Conservation (phyloP, 2,888 invertebrate genomes). For the Hypercompe scribonia region DNA sequence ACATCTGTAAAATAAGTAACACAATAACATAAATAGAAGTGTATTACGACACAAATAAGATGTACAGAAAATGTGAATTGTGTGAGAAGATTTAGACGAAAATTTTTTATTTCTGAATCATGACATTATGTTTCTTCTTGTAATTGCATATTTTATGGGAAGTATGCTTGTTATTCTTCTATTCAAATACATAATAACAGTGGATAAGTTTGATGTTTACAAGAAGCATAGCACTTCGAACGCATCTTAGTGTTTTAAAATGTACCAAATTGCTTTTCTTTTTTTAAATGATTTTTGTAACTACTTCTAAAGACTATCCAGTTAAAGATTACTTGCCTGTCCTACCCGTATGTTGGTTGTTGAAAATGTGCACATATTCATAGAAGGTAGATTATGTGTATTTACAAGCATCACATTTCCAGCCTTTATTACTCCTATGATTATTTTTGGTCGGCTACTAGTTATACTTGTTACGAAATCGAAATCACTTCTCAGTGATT, state of each 20-base stretch:
- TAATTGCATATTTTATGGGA: background rate
- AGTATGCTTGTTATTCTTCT: background rate
- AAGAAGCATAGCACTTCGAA: no score
- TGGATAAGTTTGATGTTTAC: background rate
- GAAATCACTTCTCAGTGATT: no score
- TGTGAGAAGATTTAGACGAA: background rate
- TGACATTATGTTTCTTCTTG: background rate
- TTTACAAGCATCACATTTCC: background rate
- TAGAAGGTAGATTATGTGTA: background rate
- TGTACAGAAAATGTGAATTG: conserved; percentile 3
- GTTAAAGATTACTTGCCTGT: no score
- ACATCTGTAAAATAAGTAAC: background rate
- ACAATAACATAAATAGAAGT: background rate
- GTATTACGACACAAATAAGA: background rate
- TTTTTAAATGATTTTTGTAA: no score
- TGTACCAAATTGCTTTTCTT: no score
- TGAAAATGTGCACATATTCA: background rate
- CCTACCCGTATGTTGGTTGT: background rate
- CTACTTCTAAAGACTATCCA: no score
- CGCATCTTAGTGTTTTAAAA: no score
- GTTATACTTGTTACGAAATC: no score
- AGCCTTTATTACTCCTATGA: no score
- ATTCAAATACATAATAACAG: background rate
- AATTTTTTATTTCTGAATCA: background rate
- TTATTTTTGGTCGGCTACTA: no score